Evolutionary conservation across 2,888 invertebrate genomes (phyloP).

Genomic region (Apodemia mormo): DNA sequence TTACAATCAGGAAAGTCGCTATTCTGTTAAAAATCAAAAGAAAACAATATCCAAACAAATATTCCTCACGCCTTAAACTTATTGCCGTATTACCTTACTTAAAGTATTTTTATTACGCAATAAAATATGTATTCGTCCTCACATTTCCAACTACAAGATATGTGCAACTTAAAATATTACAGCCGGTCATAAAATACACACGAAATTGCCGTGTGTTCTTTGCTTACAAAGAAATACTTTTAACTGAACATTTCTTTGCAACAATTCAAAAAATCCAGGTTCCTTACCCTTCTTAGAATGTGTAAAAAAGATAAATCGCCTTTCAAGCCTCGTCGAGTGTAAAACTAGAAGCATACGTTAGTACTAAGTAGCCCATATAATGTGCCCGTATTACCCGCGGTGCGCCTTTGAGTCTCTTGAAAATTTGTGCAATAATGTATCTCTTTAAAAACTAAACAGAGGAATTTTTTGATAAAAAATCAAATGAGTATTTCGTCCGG

Average conservation of each 20-base stretch:
- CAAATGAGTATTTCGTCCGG: too few relatives aligned
- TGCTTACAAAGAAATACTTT: slow-evolving; percentile 21
- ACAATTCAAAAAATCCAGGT: slow-evolving; percentile 20
- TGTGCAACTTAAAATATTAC: background rate
- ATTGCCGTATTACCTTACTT: too few relatives aligned
- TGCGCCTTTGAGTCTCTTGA: slow-evolving; percentile 5
- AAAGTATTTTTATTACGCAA: too few relatives aligned
- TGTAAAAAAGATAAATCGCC: slow-evolving; percentile 23
- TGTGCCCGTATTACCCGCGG: slow-evolving; percentile 21
- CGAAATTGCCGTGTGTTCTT: background rate
- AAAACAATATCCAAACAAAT: too few relatives aligned
- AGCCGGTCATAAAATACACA: slow-evolving; percentile 4
- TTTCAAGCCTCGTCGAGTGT: slow-evolving; percentile 15
- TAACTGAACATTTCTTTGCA: slow-evolving; percentile 19
- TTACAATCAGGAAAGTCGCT: too few relatives aligned
- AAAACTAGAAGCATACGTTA: slow-evolving; percentile 16
- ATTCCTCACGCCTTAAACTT: too few relatives aligned
- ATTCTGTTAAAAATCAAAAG: too few relatives aligned
- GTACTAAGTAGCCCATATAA: slow-evolving; percentile 20
- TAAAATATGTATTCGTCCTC: background rate
- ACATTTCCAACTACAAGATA: background rate
- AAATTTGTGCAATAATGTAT: background rate
- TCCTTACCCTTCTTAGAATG: slow-evolving; percentile 16
- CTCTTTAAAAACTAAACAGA: background rate
- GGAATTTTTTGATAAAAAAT: too few relatives aligned